phyloP scores from a whole-genome alignment of 2,113 vertebrate genomes.

The Chloebia gouldiae region DNA sequence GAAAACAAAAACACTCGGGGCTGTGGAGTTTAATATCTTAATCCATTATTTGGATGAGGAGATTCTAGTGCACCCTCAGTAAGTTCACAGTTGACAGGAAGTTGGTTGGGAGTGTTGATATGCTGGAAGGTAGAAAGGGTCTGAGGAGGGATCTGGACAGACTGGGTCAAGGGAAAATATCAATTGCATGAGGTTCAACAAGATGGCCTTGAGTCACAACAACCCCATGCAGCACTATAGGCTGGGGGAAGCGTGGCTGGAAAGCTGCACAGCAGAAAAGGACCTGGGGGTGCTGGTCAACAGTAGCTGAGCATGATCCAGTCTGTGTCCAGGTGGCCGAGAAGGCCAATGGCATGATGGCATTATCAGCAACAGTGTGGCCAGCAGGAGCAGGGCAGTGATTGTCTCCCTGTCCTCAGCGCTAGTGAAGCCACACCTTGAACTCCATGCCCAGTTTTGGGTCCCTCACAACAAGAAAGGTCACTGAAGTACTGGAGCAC shows the following conservation, averaged over 20 bases:
- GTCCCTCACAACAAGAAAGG: neutral
- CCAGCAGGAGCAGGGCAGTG: neutral
- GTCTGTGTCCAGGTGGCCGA: neutral
- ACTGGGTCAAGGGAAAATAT: neutral
- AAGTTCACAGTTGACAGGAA: neutral
- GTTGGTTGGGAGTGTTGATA: neutral
- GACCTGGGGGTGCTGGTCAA: neutral
- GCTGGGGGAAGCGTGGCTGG: fast-evolving
- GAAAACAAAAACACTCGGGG: neutral
- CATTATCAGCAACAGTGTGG: neutral
- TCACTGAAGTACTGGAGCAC: neutral
- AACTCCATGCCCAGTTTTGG: neutral
- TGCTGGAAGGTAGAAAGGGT: neutral
- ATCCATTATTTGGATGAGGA: neutral
- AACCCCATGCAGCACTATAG: neutral
- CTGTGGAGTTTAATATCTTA: neutral
- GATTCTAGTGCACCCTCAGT: neutral
- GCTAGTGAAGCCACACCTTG: neutral
- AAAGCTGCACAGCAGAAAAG: neutral
- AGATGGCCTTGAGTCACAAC: neutral
- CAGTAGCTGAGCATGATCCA: neutral
- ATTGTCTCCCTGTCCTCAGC: neutral
- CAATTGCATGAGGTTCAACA: neutral
- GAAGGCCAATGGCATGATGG: neutral
- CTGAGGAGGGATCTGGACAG: neutral